Evolutionary conservation across 2,113 vertebrate genomes (phyloP).

Genomic region (Cairina moschata): DNA sequence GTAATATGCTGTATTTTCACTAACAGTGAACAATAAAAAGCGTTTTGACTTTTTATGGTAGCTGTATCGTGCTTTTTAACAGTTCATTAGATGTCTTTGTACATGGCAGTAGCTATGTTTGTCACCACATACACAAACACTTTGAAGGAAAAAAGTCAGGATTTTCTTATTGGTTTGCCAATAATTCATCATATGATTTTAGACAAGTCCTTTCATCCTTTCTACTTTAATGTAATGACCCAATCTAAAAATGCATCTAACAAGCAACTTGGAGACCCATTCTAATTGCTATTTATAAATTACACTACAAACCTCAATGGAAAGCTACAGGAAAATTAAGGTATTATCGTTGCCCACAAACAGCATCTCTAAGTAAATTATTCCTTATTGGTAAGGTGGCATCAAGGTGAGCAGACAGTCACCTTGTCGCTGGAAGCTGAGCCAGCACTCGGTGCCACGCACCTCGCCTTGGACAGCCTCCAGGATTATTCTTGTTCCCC

Average conservation of each 20-base stretch:
- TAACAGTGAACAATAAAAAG: slow-evolving; percentile 72
- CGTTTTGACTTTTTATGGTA: slow-evolving; percentile 29
- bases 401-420: slow-evolving; percentile 39
- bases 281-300: slow-evolving; percentile 38
- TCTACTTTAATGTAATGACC: neutral
- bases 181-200: neutral
- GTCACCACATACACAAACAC: fast-evolving
- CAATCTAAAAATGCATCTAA: slow-evolving; percentile 20
- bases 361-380: neutral
- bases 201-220: neutral
- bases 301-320: neutral
- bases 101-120: neutral
- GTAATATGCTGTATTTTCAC: slow-evolving; percentile 37
- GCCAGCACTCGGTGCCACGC: neutral
- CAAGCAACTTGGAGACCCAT: neutral
- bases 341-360: neutral
- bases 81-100: neutral
- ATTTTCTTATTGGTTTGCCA: neutral
- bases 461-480: neutral
- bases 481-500: slow-evolving; percentile 11
- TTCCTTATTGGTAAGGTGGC: neutral
- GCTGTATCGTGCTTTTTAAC: slow-evolving; percentile 4
- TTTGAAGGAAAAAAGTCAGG: neutral
- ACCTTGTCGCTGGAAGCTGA: neutral
- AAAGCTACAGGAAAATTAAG: slow-evolving; percentile 16